These are phyloP conservation scores for Campoletis raptor DNA, from an alignment of 2,888 invertebrate genomes.

Conservation along the genomic window DNA sequence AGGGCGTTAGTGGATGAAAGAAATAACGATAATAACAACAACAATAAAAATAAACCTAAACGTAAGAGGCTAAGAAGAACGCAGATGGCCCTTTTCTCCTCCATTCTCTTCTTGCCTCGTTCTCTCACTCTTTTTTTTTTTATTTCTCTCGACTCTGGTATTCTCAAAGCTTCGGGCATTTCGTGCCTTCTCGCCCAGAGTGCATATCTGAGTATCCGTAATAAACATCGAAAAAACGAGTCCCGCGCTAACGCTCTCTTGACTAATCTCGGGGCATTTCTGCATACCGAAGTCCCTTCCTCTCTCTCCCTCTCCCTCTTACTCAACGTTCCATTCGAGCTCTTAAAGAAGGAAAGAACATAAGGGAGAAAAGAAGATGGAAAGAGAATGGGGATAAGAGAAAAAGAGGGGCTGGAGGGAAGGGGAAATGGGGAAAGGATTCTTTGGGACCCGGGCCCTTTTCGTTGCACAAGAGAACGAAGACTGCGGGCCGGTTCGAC, in stretches of 20 bases:
- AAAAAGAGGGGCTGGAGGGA: background rate
- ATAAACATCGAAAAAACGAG: slow-evolving; percentile 76
- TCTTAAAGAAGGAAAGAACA: slow-evolving; percentile 1
- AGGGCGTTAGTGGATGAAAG: slow-evolving; percentile 13
- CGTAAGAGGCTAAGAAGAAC: slow-evolving; percentile 13
- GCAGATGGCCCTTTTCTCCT: slow-evolving; percentile 42
- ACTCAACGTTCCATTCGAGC: slow-evolving; percentile 49
- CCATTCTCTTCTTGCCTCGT: background rate
- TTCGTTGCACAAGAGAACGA: slow-evolving; percentile 53
- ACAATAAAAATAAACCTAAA: slow-evolving; percentile 13
- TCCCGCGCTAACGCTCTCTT: slow-evolving; percentile 72
- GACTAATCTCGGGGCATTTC: slow-evolving; percentile 81
- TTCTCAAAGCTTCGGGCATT: slow-evolving; percentile 42
- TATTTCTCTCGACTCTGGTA: slow-evolving; percentile 30
- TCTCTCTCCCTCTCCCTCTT: background rate
- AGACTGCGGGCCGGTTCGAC: slow-evolving; percentile 81
- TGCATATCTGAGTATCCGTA: slow-evolving; percentile 71
- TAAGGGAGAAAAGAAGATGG: background rate
- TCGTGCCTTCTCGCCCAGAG: slow-evolving; percentile 42
- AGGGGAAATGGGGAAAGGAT: slow-evolving; percentile 9
- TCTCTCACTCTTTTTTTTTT: background rate
- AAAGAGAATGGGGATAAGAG: slow-evolving; percentile 6
- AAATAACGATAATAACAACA: slow-evolving; percentile 20
- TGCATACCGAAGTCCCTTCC: slow-evolving; percentile 78
- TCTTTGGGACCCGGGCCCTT: slow-evolving; percentile 57